Conservation (phyloP, 1,140 invertebrate species). For the Drosophila funebris region DNA sequence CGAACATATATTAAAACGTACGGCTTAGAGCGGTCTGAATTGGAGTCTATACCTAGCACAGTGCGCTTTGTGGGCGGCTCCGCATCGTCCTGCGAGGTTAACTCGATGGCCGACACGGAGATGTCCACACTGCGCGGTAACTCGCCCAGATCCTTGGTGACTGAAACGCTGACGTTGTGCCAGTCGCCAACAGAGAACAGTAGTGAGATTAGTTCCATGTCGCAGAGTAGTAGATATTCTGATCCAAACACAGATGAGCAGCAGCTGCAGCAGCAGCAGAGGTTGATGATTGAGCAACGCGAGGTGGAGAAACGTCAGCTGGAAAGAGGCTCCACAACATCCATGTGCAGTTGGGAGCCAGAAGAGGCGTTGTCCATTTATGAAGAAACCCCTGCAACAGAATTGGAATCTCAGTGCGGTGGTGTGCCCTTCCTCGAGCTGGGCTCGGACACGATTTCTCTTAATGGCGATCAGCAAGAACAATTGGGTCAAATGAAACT, state of each 20-base stretch:
- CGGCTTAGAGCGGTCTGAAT: background rate
- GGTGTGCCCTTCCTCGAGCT: slow-evolving; percentile 41
- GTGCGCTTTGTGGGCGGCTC: slow-evolving; percentile 56
- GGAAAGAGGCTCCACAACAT: slow-evolving; percentile 57
- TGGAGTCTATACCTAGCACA: slow-evolving; percentile 31
- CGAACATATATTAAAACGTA: slow-evolving; percentile 60
- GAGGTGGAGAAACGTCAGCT: background rate
- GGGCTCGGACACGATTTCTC: slow-evolving; percentile 22
- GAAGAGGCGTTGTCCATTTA: slow-evolving; percentile 34
- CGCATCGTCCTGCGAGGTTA: slow-evolving; percentile 50
- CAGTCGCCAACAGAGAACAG: background rate
- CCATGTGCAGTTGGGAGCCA: slow-evolving; percentile 67
- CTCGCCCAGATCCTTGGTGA: slow-evolving; percentile 38
- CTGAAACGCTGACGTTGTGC: slow-evolving; percentile 42
- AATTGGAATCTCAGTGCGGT: background rate
- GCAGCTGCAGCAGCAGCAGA: background rate
- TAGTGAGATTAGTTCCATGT: slow-evolving; percentile 5
- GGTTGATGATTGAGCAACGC: background rate
- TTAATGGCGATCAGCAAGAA: slow-evolving; percentile 27
- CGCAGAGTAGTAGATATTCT: background rate
- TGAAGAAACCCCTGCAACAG: background rate
- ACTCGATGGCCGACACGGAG: slow-evolving; percentile 59
- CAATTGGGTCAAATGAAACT: slow-evolving; percentile 31
- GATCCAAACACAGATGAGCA: background rate
- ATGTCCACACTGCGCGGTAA: slow-evolving; percentile 51